Evolutionary conservation across 1,140 invertebrate genomes (phyloP), one percentile per base, ranked within the genome.

Genomic region (Zeugodacus cucurbitae): DNA sequence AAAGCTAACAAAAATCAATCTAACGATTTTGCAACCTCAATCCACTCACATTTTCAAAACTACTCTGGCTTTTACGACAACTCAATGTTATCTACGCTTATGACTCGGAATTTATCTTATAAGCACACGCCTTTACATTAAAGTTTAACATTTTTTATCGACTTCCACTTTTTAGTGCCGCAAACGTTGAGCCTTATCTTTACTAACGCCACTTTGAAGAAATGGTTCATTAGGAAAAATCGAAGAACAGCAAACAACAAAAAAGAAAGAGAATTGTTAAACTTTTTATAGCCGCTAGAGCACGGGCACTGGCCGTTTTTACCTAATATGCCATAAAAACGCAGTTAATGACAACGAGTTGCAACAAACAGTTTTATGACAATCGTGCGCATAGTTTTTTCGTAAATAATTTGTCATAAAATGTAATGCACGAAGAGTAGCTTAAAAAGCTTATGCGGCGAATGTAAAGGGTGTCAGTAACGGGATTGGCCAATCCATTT

Each of bases 181-280:
- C n/a, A 37, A 74, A 22, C 17, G 5, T 41, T 26, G 17, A 10
- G 10, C 0, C n/a, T 82, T 82, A 82, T 82, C 74, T 82, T 82
- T 82, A 82, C 41, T 37, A 74, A 74, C 32, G 67, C 67, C 41
- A 82, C 41, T 82, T 82, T 82, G 22, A 48, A 82, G 74, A 44
- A 82, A 82, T 48, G 74, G 37, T 82, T 82, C 74, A 82, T 82
- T 82, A 82, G n/a, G n/a, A n/a, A 82, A 54, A 82, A 48, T 82
- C 44, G 34, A 11, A 11, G 44, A 48, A 48, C 0, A 54, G 29
- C 11, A 41, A 74, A 41, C 22, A 74, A 82, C 0, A 54, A 48
- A 29, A 41, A 74, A 41, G 37, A 74, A 82, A 82, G 20, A 82
- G 34, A 41, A 82, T 82, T 82, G n/a, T 44, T 37, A 44, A 82